Percentiles rank a stretch among this genome's conserved stretches.
These are phyloP conservation scores for Orientallactaga sibirica DNA, from an alignment of 2,797 vertebrate genomes.

Conservation along the genomic window DNA sequence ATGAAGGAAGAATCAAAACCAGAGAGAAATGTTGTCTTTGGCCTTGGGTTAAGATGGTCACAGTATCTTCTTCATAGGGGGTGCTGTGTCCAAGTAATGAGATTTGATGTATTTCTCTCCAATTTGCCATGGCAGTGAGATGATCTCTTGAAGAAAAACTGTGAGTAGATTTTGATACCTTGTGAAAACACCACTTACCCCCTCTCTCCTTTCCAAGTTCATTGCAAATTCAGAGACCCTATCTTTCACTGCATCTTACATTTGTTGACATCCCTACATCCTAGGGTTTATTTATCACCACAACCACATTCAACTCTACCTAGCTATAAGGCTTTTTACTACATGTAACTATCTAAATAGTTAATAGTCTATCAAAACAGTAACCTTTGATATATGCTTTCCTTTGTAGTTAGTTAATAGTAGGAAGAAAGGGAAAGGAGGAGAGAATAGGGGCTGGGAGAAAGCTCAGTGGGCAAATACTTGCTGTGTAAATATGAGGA, in stretches of 20 bases:
- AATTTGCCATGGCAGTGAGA: neutral
- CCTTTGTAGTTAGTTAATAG: constrained; percentile 41
- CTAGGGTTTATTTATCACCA: neutral
- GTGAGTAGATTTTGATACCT: constrained; percentile 25
- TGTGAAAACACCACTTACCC: neutral
- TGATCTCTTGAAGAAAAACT: neutral
- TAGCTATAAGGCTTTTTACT: neutral
- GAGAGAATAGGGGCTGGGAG: no score
- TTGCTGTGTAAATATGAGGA: no score
- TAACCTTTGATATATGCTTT: neutral
- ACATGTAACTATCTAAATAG: neutral
- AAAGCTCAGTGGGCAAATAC: no score
- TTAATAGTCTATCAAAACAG: neutral
- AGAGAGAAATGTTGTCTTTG: neutral
- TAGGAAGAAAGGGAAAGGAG: neutral
- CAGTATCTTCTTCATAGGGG: neutral
- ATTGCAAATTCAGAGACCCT: neutral
- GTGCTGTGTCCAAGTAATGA: neutral
- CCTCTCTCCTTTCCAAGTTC: constrained; percentile 37
- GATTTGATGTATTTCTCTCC: neutral
- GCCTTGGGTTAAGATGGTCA: neutral
- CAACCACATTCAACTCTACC: neutral
- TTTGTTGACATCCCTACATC: neutral
- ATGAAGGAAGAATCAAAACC: constrained; percentile 4
- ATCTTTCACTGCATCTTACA: neutral